Evolutionary conservation across 2,888 invertebrate genomes (phyloP), one percentile per base, ranked within the genome.

Genomic region (Xanthia togata): DNA sequence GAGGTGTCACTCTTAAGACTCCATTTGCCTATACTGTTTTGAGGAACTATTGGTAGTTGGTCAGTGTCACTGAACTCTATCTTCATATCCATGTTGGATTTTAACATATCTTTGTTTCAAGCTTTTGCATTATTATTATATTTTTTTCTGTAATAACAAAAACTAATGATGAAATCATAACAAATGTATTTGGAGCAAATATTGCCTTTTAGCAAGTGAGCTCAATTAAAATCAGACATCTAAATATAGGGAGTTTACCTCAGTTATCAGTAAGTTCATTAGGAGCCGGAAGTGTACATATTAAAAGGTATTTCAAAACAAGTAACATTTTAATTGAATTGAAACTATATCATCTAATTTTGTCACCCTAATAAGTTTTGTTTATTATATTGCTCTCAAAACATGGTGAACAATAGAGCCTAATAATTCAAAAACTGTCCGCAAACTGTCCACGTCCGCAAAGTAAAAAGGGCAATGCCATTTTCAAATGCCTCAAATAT

Each of bases 1-100:
- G 90, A 87, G 44, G 89, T 90, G 71, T 91, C 90, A 80, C 80
- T 81, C 65, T 89, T 90, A 11, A 87, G 81, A 75, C 80, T 89
- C 93, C 92, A 92, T 81, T 88, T 88, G 23, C 79, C 80, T 69
- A 59, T 70, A 71, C 71, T 88, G 69, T 65, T 83, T 47, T 83
- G 79, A 78, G 88, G 73, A 79, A 70, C 79, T 72, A 60, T 57
- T 31, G 76, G 73, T 41, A 80, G 70, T n/a, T 78, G 76, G 41
- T 73, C 72, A 63, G 63, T 67, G 26, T 89, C 87, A 78, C 81
- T 81, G 67, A 90, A 88, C 73, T 89, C 84, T 71, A 90, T 86
- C 62, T 89, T 88, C 47, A 89, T 88, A 59, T 91, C 90, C 75
- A 86, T 79, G 69, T 67, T 87, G 73, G 85, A 69, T 73, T 87